phyloP scores from a whole-genome alignment of 2,113 vertebrate species.

The Orthonyx spaldingii region DNA sequence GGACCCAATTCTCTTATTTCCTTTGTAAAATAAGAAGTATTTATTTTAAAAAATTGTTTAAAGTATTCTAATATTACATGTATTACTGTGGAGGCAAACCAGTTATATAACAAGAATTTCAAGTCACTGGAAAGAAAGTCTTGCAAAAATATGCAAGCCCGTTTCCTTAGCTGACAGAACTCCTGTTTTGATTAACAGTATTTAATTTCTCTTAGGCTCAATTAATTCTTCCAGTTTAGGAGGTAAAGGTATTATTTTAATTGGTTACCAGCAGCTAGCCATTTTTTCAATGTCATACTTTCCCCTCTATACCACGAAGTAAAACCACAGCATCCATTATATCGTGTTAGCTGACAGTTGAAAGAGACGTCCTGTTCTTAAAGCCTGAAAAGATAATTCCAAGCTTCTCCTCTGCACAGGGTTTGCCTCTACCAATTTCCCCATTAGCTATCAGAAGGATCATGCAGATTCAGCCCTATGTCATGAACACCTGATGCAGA shows the following conservation, averaged over 20 bases:
- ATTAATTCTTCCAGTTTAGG: background rate
- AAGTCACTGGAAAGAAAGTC: background rate
- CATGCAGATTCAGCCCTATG: background rate
- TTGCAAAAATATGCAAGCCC: background rate
- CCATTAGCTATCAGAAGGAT: background rate
- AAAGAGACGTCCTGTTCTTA: background rate
- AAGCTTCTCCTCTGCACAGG: background rate
- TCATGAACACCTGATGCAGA: background rate
- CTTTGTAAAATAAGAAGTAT: background rate
- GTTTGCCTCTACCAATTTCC: background rate
- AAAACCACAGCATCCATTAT: background rate
- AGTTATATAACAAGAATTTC: background rate
- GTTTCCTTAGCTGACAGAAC: background rate
- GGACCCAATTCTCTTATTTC: background rate
- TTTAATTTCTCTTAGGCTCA: background rate
- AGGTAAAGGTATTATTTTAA: background rate
- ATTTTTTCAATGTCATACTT: background rate
- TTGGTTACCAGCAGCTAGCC: background rate
- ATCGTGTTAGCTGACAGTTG: background rate
- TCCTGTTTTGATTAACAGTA: background rate
- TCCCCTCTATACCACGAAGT: background rate
- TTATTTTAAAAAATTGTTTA: background rate
- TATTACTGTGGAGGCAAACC: background rate
- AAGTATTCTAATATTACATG: background rate
- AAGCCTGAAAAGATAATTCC: background rate